Conservation (phyloP, 1,140 invertebrate species). For the Caenorhabditis latens region DNA sequence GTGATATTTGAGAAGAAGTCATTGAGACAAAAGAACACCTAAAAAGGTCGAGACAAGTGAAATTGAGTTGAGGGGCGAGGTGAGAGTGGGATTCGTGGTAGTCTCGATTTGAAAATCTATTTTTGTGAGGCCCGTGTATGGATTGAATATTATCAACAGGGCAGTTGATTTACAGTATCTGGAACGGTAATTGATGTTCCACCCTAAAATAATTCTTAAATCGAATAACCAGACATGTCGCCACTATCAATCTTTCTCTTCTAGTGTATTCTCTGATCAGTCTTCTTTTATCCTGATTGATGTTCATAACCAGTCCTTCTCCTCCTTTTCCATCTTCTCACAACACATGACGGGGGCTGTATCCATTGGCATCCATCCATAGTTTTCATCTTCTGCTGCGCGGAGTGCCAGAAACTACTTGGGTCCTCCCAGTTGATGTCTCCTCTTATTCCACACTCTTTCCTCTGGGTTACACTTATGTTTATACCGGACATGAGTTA, state of each 20-base stretch:
- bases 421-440: neutral
- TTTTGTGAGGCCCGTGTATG: neutral
- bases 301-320: neutral
- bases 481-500: constrained; percentile 52
- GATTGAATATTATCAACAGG: neutral
- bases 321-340: neutral
- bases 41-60: constrained; percentile 33
- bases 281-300: constrained; percentile 1
- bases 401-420: constrained; percentile 48
- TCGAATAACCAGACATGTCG: too few species aligned
- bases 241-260: too few species aligned
- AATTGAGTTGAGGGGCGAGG: neutral
- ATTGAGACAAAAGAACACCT: constrained; percentile 53
- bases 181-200: too few species aligned
- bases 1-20: constrained; percentile 53
- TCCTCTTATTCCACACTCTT: neutral
- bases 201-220: too few species aligned
- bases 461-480: constrained; percentile 25
- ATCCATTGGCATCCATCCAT: constrained; percentile 46
- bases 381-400: constrained; percentile 39
- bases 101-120: neutral
- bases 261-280: neutral
- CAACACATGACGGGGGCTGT: constrained; percentile 21
- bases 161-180: too few species aligned
- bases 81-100: neutral